A percentile compares a stretch with the other conserved stretches of the same genome.
These are phyloP conservation scores for Dipodomys merriami DNA, from an alignment of 2,113 vertebrate genomes.

Conservation along the genomic window DNA sequence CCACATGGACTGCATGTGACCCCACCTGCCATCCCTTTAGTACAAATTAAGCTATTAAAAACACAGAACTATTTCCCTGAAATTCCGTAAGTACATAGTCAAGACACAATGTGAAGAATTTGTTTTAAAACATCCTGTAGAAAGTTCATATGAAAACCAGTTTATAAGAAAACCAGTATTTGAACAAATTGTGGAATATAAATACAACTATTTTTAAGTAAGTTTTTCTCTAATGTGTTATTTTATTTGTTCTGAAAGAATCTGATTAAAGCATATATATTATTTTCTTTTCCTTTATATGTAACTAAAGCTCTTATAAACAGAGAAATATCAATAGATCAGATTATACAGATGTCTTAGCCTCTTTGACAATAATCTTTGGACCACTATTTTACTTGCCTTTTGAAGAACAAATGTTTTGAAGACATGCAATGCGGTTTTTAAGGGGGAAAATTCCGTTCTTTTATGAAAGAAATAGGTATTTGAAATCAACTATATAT, in stretches of 20 bases:
- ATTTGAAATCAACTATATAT: slow-evolving; percentile 75
- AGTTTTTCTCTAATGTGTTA: slow-evolving; percentile 87
- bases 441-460: slow-evolving; percentile 77
- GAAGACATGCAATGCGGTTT: slow-evolving; percentile 67
- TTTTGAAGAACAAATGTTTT: slow-evolving; percentile 79
- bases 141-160: slow-evolving; percentile 89
- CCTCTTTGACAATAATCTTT: slow-evolving; percentile 73
- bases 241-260: slow-evolving; percentile 85
- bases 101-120: slow-evolving; percentile 87
- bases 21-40: slow-evolving; percentile 79
- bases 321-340: slow-evolving; percentile 64
- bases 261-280: slow-evolving; percentile 82
- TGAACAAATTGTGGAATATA: slow-evolving; percentile 90
- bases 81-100: slow-evolving; percentile 87
- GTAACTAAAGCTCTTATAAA: slow-evolving; percentile 80
- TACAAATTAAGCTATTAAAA: slow-evolving; percentile 86
- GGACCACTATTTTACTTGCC: slow-evolving; percentile 74
- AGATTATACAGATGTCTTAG: slow-evolving; percentile 72
- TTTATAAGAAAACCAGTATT: slow-evolving; percentile 90
- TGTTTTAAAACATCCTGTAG: slow-evolving; percentile 89
- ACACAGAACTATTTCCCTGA: slow-evolving; percentile 86
- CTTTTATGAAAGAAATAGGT: slow-evolving; percentile 70
- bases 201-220: slow-evolving; percentile 92
- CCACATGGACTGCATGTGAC: slow-evolving; percentile 93
- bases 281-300: slow-evolving; percentile 77